Evolutionary conservation across 30 jellyfish, hydroid and myxozoan genomes (phyloP), one percentile per base, ranked within the genome.

Genomic region (Catostylus mosaicus): DNA sequence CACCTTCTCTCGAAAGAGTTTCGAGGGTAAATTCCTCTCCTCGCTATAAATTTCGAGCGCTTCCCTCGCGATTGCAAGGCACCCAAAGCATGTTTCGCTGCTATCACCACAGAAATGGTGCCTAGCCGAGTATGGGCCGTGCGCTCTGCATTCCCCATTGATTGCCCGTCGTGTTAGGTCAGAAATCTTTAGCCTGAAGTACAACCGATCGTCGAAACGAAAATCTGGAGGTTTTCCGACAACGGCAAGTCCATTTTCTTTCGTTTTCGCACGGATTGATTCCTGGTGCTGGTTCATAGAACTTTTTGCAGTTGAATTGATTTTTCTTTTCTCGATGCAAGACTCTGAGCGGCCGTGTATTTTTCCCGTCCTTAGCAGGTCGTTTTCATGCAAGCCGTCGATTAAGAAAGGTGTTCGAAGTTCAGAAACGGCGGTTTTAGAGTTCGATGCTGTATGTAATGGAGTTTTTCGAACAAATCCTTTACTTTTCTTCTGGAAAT

Each of bases 1-100:
- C 10, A 56, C 24, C 69, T 56, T 56, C 19, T 56, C 10, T 56
- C 69, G 69, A 20, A 56, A 56, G 6, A 56, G 69, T 20, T 56
- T 9, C 24, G 69, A 56, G 6, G 69, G 69, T 26, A 56, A 4
- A 5, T 3, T 5, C 32, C 69, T 56, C 19, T 20, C 24, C 24
- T 26, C 32, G 69, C 19, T 56, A 22, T 56, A 56, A n/a, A 5
- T 26, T 20, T 56, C 69, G 9, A 56, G 10, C 24, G 32, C 30
- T 20, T 56, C 69, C 19, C 24, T 56, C 10, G 69, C 69, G 19
- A 56, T 56, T 9, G 69, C 69, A 56, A 56, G 69, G 69, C 69
- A 56, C 7, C 32, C 69, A 9, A 19, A 22, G 32, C 69, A 56
- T n/a, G 69, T 56, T 56, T 20, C 69, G 69, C 19, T 56, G 19